These are phyloP conservation scores for Iphiclides podalirius DNA, from an alignment of 2,888 invertebrate species.

Conservation along the genomic window DNA sequence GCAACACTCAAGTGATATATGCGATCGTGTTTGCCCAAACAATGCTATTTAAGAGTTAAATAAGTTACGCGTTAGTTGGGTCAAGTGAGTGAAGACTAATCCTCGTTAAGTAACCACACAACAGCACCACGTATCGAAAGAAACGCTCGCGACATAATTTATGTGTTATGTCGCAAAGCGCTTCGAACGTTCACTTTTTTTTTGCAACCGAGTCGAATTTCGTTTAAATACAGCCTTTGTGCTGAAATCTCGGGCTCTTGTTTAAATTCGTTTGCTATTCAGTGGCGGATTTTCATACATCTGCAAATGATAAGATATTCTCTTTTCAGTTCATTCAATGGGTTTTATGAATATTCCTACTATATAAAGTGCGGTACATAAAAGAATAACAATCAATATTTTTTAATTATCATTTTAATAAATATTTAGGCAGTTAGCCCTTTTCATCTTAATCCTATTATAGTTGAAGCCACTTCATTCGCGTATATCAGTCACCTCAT, in stretches of 20 bases:
- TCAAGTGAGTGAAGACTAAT: slow-evolving; percentile 24
- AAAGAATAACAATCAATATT: too few species aligned
- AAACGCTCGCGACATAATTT: slow-evolving; percentile 28
- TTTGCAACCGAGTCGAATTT: slow-evolving; percentile 44
- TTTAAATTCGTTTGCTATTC: slow-evolving; percentile 9
- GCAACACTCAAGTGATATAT: slow-evolving; percentile 33
- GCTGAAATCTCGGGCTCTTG: slow-evolving; percentile 4
- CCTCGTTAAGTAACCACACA: slow-evolving; percentile 11
- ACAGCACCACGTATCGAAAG: slow-evolving; percentile 32
- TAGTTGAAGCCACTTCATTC: too few species aligned
- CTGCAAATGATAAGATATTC: too few species aligned
- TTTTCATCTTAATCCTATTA: too few species aligned
- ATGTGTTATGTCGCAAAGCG: slow-evolving; percentile 48
- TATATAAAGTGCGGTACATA: too few species aligned
- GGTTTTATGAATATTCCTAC: background rate
- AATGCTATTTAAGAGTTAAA: slow-evolving; percentile 29
- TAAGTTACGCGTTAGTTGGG: slow-evolving; percentile 21
- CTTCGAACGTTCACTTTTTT: slow-evolving; percentile 37
- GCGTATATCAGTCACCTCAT: too few species aligned
- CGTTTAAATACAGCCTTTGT: slow-evolving; percentile 34
- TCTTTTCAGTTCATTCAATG: background rate
- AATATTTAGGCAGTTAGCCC: too few species aligned
- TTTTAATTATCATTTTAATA: too few species aligned
- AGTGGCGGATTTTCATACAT: too few species aligned
- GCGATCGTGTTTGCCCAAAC: slow-evolving; percentile 31